phyloP scores from a whole-genome alignment of 1,140 invertebrate genomes.

The Magallana ariakensis region DNA sequence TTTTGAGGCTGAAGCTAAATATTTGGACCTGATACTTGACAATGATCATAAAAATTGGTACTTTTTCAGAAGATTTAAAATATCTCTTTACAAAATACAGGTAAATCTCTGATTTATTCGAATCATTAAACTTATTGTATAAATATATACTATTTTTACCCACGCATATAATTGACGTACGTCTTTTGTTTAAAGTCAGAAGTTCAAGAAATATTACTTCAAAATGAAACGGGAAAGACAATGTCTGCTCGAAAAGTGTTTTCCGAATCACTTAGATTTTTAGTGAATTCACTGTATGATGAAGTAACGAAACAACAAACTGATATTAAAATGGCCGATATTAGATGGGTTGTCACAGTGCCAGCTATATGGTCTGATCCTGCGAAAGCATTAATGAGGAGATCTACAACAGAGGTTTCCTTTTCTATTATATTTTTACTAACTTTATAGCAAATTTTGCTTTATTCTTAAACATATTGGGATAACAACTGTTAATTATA shows the following conservation, averaged over 20 bases:
- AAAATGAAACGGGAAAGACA: background rate
- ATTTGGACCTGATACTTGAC: background rate
- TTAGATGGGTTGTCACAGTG: conserved; percentile 24
- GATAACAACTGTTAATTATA: too few species aligned
- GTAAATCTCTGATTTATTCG: background rate
- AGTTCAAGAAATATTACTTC: background rate
- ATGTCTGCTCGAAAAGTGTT: background rate
- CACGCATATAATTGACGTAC: background rate
- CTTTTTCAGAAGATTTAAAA: background rate
- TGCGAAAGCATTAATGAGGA: background rate
- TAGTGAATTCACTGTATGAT: background rate
- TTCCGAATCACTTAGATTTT: background rate
- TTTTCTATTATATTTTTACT: background rate
- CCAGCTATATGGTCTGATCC: conserved; percentile 20
- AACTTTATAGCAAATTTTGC: too few species aligned
- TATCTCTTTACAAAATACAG: background rate
- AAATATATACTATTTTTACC: too few species aligned
- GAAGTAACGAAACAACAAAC: background rate
- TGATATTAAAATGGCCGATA: background rate
- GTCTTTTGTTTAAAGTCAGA: background rate
- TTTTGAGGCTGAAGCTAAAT: background rate
- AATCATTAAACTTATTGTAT: background rate
- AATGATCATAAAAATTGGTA: background rate
- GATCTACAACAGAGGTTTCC: background rate
- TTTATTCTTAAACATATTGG: too few species aligned